phyloP scores from a whole-genome alignment of 2,113 vertebrate species.

The Tenrec ecaudatus region DNA sequence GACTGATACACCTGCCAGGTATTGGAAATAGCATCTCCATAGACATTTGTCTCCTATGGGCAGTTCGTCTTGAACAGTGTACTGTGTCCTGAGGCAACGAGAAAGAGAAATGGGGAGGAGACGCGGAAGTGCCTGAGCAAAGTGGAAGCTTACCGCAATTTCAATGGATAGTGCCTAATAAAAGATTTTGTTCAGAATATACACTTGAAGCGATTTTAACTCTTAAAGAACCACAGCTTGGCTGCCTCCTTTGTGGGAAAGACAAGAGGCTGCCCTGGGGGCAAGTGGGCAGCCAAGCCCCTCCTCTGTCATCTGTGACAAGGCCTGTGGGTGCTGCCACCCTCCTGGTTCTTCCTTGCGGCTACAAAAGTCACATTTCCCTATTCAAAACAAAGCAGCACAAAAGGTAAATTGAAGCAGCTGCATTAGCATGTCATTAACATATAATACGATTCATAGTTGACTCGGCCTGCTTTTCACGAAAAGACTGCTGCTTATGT shows the following conservation, averaged over 20 bases:
- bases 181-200: not conserved
- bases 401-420: too few species aligned
- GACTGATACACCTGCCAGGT: not conserved
- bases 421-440: not conserved
- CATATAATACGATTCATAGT: not conserved
- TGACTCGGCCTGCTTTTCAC: not conserved
- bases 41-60: not conserved
- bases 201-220: not conserved
- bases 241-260: not conserved
- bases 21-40: not conserved
- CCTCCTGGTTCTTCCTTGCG: not conserved
- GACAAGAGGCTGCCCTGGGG: not conserved
- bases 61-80: not conserved
- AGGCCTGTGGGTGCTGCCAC: not conserved
- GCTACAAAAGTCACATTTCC: not conserved
- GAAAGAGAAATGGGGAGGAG: not conserved
- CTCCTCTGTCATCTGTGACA: too few species aligned
- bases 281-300: not conserved
- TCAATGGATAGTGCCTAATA: not conserved
- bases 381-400: not conserved
- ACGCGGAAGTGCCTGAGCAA: not conserved
- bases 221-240: not conserved
- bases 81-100: not conserved
- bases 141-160: not conserved
- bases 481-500: not conserved